These are phyloP conservation scores for Teleopsis dalmanni DNA, from an alignment of 1,140 invertebrate species.

Conservation along the genomic window DNA sequence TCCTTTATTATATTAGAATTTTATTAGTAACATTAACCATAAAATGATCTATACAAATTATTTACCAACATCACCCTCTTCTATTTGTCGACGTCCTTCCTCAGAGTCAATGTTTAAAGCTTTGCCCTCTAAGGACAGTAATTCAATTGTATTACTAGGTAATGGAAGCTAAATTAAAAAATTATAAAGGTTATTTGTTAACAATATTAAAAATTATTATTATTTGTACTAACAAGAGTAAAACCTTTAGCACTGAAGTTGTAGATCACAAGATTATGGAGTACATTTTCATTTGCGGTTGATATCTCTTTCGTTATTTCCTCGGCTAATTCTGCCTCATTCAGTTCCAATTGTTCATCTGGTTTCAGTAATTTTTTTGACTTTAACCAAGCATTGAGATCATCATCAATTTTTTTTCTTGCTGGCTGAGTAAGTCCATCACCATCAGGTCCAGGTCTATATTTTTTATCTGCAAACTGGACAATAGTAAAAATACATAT, in stretches of 20 bases:
- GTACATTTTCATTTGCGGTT: constrained; percentile 63
- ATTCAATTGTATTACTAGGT: constrained; percentile 54
- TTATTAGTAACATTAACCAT: too few relatives aligned
- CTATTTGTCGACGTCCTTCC: constrained; percentile 59
- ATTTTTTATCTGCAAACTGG: too few relatives aligned
- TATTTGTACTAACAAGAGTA: constrained; percentile 25
- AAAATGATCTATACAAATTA: too few relatives aligned
- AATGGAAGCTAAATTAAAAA: constrained; percentile 48
- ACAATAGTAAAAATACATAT: too few relatives aligned
- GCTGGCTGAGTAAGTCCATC: too few relatives aligned
- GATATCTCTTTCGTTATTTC: constrained; percentile 68
- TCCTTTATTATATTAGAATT: constrained; percentile 4
- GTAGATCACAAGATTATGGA: constrained; percentile 61
- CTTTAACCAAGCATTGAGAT: constrained; percentile 39
- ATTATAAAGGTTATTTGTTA: too few relatives aligned
- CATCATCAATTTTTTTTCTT: too few relatives aligned
- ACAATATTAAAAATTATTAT: neutral
- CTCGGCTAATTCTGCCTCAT: constrained; percentile 70
- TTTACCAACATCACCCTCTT: constrained; percentile 45
- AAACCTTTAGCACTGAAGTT: constrained; percentile 57
- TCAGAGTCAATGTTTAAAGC: constrained; percentile 63
- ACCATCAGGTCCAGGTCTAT: too few relatives aligned
- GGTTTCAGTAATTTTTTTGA: constrained; percentile 53
- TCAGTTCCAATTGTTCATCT: constrained; percentile 64
- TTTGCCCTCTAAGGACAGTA: constrained; percentile 57